Percentiles rank a stretch among this genome's conserved stretches.
phyloP scores from a whole-genome alignment of 2,797 vertebrate species.

The Paramormyrops hopkinsi region DNA sequence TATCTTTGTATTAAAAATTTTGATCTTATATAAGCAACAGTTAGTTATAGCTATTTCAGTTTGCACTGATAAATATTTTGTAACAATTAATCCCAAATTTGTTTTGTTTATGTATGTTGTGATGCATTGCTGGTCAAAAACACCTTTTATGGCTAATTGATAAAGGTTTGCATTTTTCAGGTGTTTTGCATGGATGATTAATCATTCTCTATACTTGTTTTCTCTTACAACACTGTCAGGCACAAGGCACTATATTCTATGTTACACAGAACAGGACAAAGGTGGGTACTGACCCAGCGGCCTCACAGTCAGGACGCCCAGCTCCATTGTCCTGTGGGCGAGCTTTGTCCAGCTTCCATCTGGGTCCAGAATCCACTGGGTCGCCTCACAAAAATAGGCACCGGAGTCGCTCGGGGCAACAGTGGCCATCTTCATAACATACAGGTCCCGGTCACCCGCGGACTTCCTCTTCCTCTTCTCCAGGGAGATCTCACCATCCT shows the following conservation, averaged over 20 bases:
- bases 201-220: background rate
- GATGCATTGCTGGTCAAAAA: background rate
- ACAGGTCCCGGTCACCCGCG: slow-evolving; percentile 54
- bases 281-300: slow-evolving; percentile 63
- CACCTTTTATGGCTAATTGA: background rate
- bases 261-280: background rate
- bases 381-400: slow-evolving; percentile 73
- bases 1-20: background rate
- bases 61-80: background rate
- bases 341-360: slow-evolving; percentile 76
- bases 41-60: background rate
- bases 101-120: background rate
- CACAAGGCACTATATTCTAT: background rate
- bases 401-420: slow-evolving; percentile 65
- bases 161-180: background rate
- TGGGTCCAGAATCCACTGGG: slow-evolving; percentile 79
- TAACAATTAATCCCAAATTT: background rate
- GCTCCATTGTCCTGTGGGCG: slow-evolving; percentile 67
- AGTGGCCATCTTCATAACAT: slow-evolving; percentile 65
- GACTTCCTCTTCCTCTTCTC: slow-evolving; percentile 60
- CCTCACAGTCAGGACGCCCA: slow-evolving; percentile 72
- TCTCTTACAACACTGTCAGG: background rate
- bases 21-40: background rate
- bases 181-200: background rate
- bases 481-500: slow-evolving; percentile 63